Conservation (phyloP, 2,888 invertebrate species). For the Galeruca laticollis region DNA sequence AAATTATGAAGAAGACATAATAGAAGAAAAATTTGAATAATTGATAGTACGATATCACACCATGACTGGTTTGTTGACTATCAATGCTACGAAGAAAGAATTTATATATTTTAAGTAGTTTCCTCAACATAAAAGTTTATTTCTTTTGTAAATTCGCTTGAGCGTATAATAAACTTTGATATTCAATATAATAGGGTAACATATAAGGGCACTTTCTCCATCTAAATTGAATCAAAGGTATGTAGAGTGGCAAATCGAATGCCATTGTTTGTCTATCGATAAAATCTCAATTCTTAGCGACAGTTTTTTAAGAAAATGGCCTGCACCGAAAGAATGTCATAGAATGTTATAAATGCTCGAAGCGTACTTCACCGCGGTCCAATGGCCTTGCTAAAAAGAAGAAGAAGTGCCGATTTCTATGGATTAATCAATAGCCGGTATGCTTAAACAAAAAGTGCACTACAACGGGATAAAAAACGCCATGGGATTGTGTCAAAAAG, state of each 20-base stretch:
- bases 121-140: neutral
- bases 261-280: constrained; percentile 36
- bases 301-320: constrained; percentile 33
- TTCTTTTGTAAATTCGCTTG: neutral
- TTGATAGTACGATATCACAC: no score
- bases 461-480: constrained; percentile 57
- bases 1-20: no score
- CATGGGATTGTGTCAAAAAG: constrained; percentile 67
- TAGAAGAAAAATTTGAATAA: no score
- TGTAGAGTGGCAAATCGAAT: constrained; percentile 41
- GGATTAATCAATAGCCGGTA: constrained; percentile 57
- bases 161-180: neutral
- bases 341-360: constrained; percentile 28
- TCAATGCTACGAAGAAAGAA: neutral
- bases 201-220: constrained; percentile 20
- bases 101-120: neutral
- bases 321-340: constrained; percentile 52
- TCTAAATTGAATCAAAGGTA: constrained; percentile 22
- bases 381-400: constrained; percentile 51
- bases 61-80: no score
- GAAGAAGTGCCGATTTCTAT: constrained; percentile 58
- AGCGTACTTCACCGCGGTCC: constrained; percentile 53
- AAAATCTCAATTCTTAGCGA: constrained; percentile 35
- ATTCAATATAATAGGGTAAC: neutral
- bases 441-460: constrained; percentile 59